Conservation (phyloP, 2,113 vertebrate species). For the Entosphenus tridentatus region DNA sequence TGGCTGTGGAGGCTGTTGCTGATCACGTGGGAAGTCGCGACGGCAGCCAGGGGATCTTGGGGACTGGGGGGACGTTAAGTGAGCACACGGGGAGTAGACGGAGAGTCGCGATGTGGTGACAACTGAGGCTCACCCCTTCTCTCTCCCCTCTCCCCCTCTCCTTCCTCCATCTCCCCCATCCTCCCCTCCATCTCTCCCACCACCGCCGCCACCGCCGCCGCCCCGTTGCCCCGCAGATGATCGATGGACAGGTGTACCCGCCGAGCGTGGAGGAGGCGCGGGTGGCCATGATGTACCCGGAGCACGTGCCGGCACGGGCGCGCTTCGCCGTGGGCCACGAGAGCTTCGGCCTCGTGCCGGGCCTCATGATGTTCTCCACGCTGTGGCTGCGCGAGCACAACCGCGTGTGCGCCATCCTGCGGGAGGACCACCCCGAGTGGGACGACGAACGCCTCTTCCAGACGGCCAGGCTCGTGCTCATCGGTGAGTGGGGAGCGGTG, state of each 20-base stretch:
- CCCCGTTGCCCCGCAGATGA: constrained; percentile 21
- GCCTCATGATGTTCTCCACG: constrained; percentile 50
- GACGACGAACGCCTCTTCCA: constrained; percentile 80
- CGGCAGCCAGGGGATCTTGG: too few relatives aligned
- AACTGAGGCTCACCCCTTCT: too few relatives aligned
- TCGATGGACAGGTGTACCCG: constrained; percentile 56
- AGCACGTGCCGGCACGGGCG: constrained; percentile 15
- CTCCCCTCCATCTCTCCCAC: background rate
- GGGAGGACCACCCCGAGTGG: constrained; percentile 60
- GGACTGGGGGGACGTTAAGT: too few relatives aligned
- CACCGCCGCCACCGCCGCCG: too few relatives aligned
- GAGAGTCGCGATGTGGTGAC: too few relatives aligned
- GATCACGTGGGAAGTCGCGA: too few relatives aligned
- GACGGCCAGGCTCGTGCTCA: constrained; percentile 63
- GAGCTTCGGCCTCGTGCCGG: constrained; percentile 55
- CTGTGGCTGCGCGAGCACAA: constrained; percentile 86
- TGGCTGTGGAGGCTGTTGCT: too few relatives aligned
- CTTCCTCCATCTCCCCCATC: background rate
- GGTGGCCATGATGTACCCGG: constrained; percentile 52
- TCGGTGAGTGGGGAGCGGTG: constrained; percentile 25
- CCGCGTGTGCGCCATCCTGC: constrained; percentile 61
- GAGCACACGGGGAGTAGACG: too few relatives aligned
- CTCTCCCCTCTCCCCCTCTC: background rate
- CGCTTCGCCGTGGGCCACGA: constrained; percentile 60
- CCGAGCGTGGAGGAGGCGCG: constrained; percentile 27